Evolutionary conservation across 92 coral and sea anemone species (phyloP), one percentile per base, ranked within the genome.

Genomic region (Bergia sp.): DNA sequence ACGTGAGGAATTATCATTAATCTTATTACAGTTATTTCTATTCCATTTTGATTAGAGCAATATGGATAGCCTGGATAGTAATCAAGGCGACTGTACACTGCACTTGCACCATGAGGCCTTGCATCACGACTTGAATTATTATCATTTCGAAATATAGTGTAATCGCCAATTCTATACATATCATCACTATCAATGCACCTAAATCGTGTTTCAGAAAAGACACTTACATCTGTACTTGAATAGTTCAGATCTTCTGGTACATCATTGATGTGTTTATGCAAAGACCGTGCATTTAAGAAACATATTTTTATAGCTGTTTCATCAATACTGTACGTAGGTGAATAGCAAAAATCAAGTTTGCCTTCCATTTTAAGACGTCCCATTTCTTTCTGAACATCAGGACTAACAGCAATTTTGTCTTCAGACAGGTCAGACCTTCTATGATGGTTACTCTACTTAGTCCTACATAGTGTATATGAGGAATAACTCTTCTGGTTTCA

Each of bases 21-120:
- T 73, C 82, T 82, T 5, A 88, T 7, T 73, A 78, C 42, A 72
- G 86, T 86, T 82, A 93, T 85, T 76, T 91, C 93, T 86, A 93
- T 61, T 45, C 93, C 94, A 90, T 94, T 94, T 67, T 73, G 7
- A 85, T 93, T 93, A 66, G 76, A 65, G 88, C 93, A 89, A 80
- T 87, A 88, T 75, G 79, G 79, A 75, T 75, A 75, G 3, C 45
- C 79, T 37, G 69, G n/a, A n/a, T n/a, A n/a, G n/a, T n/a, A n/a
- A n/a, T n/a, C n/a, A n/a, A n/a, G n/a, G n/a, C 92, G 91, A 72
- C 89, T 93, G 88, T 86, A 91, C 37, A 93, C 92, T 80, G 92
- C 96, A 71, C 88, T 93, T 16, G 92, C 96, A 64, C 89, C 87
- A 89, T 64, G 89, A 37, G 92, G 94, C 72, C 91, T 50, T 89